Evolutionary conservation across 2,113 vertebrate species (phyloP), one percentile per base, ranked within the genome.

Genomic region (Nycticorax nycticorax): DNA sequence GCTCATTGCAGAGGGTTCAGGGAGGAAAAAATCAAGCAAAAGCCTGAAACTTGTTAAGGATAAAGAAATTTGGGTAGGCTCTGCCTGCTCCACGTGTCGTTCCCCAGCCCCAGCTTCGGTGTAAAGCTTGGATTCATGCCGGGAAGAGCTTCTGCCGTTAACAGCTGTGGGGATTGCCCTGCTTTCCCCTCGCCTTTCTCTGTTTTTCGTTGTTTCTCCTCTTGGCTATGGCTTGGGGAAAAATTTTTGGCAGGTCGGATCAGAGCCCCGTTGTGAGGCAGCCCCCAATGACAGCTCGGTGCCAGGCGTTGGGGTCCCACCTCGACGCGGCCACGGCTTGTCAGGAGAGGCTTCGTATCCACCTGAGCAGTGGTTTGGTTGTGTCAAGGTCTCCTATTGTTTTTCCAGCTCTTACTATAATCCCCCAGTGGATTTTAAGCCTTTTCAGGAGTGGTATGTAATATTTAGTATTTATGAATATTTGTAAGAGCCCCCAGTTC

Each of bases 251-350:
- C 53, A 35, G 52, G 23, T 48, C 11, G 6, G 43, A 11, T n/a
- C 14, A 48, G 43, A 57, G 24, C 52, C 41, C 5, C 0, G 13
- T 8, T 1, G 3, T 9, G 39, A 22, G 35, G 37, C 26, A 26
- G 71, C 18, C 83, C 45, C 26, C 2, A 2, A 0, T 5, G 12
- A 7, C 7, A 11, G 56, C 45, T 30, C 45, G 2, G 2, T 43
- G 53, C 45, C 72, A 7, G 41, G 41, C 52, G 2, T 7, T 12
- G 3, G 15, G 12, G 27, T 64, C 27, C 30, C 33, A 32, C 74
- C 74, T 45, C 45, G 4, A 8, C 27, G 57, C 4, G 1, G 24
- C 50, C 50, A 41, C 3, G 14, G 24, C 74, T 39, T 6, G 41
- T 21, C 64, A 9, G 37, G 48, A 78, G 55, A 23, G 45, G 33